A percentile compares a stretch with the other conserved stretches of the same genome.
phyloP scores from a whole-genome alignment of 1,140 invertebrate species.

The Neotoxoptera formosana region DNA sequence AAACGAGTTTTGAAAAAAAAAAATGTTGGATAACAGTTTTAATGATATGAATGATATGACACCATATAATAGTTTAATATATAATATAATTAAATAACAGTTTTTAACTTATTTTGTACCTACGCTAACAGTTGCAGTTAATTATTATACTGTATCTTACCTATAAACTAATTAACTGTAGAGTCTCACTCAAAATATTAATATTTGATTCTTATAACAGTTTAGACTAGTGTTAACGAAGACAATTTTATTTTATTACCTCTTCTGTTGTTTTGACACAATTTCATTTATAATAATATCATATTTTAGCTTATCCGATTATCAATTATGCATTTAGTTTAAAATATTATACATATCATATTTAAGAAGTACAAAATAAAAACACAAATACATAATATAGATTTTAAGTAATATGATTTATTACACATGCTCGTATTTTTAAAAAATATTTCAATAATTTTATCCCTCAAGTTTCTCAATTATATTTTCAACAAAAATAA shows the following conservation, averaged over 20 bases:
- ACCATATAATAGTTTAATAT: background rate
- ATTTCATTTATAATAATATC: no score
- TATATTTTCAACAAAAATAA: background rate
- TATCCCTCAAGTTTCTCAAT: background rate
- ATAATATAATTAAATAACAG: conserved; percentile 14
- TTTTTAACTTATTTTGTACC: background rate
- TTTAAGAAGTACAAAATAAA: background rate
- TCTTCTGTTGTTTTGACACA: background rate
- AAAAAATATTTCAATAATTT: background rate
- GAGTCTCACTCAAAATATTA: no score
- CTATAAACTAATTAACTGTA: background rate
- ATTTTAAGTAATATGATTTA: background rate
- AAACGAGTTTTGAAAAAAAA: background rate
- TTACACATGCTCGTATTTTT: no score
- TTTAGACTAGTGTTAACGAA: no score
- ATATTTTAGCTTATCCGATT: no score
- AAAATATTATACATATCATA: background rate
- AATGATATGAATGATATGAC: background rate
- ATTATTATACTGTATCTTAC: background rate
- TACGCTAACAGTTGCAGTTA: background rate
- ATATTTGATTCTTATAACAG: no score
- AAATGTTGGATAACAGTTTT: background rate
- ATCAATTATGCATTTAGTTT: no score
- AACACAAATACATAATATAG: background rate
- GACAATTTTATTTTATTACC: background rate